phyloP scores from a whole-genome alignment of 92 coral and sea anemone genomes.

The Pocillopora grandis region DNA sequence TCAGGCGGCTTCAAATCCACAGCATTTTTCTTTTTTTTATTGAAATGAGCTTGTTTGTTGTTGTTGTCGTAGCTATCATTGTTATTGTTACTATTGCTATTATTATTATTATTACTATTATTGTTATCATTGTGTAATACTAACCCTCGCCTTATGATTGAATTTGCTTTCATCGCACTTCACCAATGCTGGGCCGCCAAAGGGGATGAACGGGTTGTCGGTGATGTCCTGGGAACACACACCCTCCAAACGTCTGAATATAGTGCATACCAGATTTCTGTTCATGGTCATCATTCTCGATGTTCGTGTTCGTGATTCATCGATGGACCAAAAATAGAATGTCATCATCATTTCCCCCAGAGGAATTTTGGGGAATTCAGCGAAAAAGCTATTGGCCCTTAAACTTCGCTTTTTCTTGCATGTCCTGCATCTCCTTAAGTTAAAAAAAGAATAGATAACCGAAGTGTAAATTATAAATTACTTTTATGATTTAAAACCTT shows the following conservation, averaged over 20 bases:
- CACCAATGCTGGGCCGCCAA: conserved; percentile 16
- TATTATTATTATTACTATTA: no score
- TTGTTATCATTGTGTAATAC: no score
- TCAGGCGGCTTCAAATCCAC: no score
- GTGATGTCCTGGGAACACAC: conserved; percentile 5
- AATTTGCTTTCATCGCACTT: conserved; percentile 27
- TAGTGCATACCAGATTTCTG: conserved; percentile 2
- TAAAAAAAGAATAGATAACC: no score
- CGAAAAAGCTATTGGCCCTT: conserved; percentile 57
- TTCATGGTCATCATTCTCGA: not conserved
- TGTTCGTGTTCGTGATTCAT: not conserved
- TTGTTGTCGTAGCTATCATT: no score
- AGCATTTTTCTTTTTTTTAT: no score
- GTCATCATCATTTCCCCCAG: conserved; percentile 27
- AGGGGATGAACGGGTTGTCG: not conserved
- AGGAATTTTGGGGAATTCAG: conserved; percentile 27
- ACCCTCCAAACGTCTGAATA: not conserved
- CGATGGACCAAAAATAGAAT: conserved; percentile 43
- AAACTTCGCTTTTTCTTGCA: conserved; percentile 44
- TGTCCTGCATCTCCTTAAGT: conserved; percentile 35
- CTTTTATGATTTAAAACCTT: no score
- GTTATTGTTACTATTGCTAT: no score
- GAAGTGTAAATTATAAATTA: no score
- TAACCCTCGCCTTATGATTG: no score
- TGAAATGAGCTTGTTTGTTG: no score